These are phyloP conservation scores for Cynopterus sphinx DNA, from an alignment of 2,797 vertebrate genomes.

Conservation along the genomic window DNA sequence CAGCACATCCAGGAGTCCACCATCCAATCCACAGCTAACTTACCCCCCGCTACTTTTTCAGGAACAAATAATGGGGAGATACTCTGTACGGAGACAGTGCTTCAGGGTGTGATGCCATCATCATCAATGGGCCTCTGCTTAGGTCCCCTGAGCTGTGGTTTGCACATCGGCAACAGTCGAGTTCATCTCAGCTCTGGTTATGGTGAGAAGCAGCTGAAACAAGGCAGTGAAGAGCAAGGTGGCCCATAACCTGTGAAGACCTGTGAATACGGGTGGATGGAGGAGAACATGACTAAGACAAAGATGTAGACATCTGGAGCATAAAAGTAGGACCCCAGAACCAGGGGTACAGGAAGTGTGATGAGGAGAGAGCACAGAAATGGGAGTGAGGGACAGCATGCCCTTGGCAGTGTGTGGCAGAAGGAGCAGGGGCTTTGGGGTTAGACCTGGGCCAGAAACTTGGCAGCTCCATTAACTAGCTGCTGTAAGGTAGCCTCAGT, in stretches of 20 bases:
- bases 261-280: neutral
- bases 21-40: neutral
- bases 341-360: neutral
- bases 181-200: neutral
- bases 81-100: neutral
- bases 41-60: neutral
- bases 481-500: neutral
- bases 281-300: neutral
- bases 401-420: neutral
- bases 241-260: neutral
- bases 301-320: neutral
- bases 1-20: neutral
- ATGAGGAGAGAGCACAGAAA: neutral
- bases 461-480: neutral
- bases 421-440: fast-evolving
- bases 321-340: neutral
- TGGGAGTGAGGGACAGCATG: neutral
- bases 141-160: neutral
- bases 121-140: neutral
- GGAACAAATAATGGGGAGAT: neutral
- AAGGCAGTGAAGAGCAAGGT: neutral
- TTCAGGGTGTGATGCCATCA: neutral
- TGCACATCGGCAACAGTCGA: neutral
- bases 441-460: neutral
- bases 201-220: neutral